phyloP scores from a whole-genome alignment of 1,140 invertebrate genomes.

The Drosophila watanabei region DNA sequence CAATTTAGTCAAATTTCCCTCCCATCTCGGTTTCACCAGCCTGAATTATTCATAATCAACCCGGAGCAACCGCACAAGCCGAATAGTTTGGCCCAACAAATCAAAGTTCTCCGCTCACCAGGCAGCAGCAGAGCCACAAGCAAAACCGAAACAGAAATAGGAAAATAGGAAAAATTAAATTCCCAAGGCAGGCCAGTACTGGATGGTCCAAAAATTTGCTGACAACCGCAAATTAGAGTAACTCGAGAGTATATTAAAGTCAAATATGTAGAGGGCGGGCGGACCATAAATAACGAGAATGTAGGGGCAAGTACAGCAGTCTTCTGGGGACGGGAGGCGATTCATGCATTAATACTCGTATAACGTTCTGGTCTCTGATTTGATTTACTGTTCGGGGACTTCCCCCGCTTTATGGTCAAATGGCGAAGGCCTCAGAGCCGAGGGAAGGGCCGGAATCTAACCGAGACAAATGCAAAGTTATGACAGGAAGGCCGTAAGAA shows the following conservation, averaged over 20 bases:
- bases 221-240: slow-evolving; percentile 66
- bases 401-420: slow-evolving; percentile 18
- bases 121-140: slow-evolving; percentile 7
- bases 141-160: slow-evolving; percentile 26
- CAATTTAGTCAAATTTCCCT: slow-evolving; percentile 26
- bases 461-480: slow-evolving; percentile 38
- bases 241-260: slow-evolving; percentile 65
- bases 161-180: slow-evolving; percentile 32
- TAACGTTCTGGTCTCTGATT: slow-evolving; percentile 54
- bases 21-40: slow-evolving; percentile 6
- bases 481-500: slow-evolving; percentile 22
- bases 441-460: not conserved
- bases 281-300: slow-evolving; percentile 33
- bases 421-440: slow-evolving; percentile 4
- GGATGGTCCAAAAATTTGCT: slow-evolving; percentile 53
- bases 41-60: slow-evolving; percentile 57
- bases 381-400: slow-evolving; percentile 60
- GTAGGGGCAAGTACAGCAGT: slow-evolving; percentile 6
- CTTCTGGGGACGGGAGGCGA: slow-evolving; percentile 27
- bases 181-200: slow-evolving; percentile 18
- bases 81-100: slow-evolving; percentile 46
- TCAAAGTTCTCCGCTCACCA: slow-evolving; percentile 25
- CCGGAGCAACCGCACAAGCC: slow-evolving; percentile 30
- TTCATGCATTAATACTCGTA: slow-evolving; percentile 49
- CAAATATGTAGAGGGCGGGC: slow-evolving; percentile 29